Percentiles rank a stretch among this genome's conserved stretches.
Evolutionary conservation across 2,113 vertebrate species (phyloP).

Genomic region (Clupea harengus): DNA sequence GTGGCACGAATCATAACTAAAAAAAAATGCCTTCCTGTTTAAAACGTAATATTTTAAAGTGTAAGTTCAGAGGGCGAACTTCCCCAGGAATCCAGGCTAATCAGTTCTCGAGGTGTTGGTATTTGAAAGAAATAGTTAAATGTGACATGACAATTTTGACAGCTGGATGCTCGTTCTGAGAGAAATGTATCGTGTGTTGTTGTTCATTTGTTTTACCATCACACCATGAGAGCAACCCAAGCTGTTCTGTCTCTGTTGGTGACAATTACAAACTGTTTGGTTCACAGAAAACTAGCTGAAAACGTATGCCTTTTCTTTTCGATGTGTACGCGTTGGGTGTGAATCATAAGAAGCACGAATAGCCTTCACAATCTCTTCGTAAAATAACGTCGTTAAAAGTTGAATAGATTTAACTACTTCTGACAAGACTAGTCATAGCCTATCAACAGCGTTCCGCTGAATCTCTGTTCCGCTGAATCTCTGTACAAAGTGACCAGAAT

Average conservation of each 20-base stretch:
- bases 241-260: not conserved
- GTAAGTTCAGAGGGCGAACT: too few relatives aligned
- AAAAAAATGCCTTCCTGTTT: too few relatives aligned
- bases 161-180: not conserved
- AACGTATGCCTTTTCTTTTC: not conserved
- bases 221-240: not conserved
- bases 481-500: constrained; percentile 16
- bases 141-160: not conserved
- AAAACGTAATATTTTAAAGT: too few relatives aligned
- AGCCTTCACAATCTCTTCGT: not conserved
- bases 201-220: not conserved
- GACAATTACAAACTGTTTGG: not conserved
- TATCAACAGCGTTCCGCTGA: not conserved
- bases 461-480: not conserved
- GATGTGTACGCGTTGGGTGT: not conserved
- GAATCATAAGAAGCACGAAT: not conserved
- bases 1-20: too few relatives aligned
- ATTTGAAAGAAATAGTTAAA: not conserved
- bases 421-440: not conserved
- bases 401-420: not conserved
- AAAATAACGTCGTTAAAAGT: not conserved
- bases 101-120: too few relatives aligned
- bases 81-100: too few relatives aligned
- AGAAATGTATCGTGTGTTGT: not conserved
- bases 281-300: not conserved